Percentiles rank a stretch among this genome's conserved stretches.
Conservation (phyloP, 2,113 vertebrate species). For the Sander vitreus region DNA sequence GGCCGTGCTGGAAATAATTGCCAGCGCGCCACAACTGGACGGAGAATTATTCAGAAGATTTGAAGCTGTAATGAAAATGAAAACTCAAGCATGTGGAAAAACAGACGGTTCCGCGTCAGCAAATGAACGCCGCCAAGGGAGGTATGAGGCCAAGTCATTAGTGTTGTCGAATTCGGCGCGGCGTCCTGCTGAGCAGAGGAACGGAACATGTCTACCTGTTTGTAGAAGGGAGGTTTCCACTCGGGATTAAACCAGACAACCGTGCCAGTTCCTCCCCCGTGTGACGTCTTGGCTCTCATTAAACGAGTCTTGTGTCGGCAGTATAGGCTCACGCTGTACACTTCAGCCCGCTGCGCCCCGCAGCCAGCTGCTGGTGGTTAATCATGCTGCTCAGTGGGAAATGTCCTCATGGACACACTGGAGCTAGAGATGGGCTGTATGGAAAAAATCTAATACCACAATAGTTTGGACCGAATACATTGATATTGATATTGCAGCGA, state of each 20-base stretch:
- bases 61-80: background rate
- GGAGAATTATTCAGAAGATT: background rate
- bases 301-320: background rate
- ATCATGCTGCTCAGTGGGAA: too few relatives aligned
- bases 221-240: background rate
- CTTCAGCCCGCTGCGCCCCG: too few relatives aligned
- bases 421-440: too few relatives aligned
- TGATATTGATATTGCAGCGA: too few relatives aligned
- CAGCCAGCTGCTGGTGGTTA: too few relatives aligned
- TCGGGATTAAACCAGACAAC: background rate
- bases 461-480: too few relatives aligned
- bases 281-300: background rate
- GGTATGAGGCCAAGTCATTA: slow-evolving; percentile 26
- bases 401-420: too few relatives aligned
- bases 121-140: slow-evolving; percentile 5
- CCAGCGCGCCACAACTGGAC: background rate
- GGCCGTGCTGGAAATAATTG: slow-evolving; percentile 16
- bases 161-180: slow-evolving; percentile 20
- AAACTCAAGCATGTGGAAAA: background rate
- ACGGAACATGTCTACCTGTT: background rate
- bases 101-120: background rate
- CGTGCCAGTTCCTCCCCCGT: background rate
- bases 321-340: too few relatives aligned
- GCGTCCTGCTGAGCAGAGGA: slow-evolving; percentile 6
- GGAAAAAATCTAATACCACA: too few relatives aligned